Base-by-base conservation (phyloP, 2,888 invertebrate species). In the Diarsia rubi region DNA sequence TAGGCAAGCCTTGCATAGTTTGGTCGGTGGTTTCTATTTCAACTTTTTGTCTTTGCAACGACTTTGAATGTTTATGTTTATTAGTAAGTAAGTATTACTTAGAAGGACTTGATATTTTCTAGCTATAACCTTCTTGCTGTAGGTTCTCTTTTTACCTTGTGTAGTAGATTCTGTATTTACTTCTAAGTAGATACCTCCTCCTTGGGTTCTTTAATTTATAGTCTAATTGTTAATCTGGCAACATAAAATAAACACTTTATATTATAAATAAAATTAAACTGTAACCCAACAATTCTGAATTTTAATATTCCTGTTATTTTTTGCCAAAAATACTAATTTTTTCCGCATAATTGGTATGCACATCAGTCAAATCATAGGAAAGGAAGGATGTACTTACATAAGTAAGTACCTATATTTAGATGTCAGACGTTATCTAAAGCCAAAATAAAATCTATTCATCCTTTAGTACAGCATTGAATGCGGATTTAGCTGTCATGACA, bases 281-380 rank as follows among this genome's bases (percentile, higher is more conserved):
- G 9, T 59, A 16, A 31, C 19, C 3, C 16, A 57, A 4, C 16
- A 31, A 19, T 19, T 19, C 4, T 3, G 27, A 57, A 16, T 57
- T 60, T 64, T 64, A 49, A 54, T 57, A 70, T 77, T 64, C 49
- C 19, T 14, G n/a, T 12, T 49, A 6, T 42, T 63, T 27, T 19
- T 47, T 19, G 6, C 6, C 2, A 66, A 70, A 71, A 71, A 63
- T 45, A 47, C 44, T 8, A 5, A 5, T 19, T 47, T 54, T 63
- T 75, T 81, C 75, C 72, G 60, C 14, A 21, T 73, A 62, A 68
- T 85, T 83, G 71, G 42, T 83, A 85, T 85, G 78, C 84, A 21
- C 59, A 37, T 27, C 75, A 67, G 27, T 60, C n/a, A 64, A 62
- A 73, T 62, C 59, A 31, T 57, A 63, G 59, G 72, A 75, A 83